These are phyloP conservation scores for Melospiza georgiana DNA, from an alignment of 2,113 vertebrate species.

Conservation along the genomic window DNA sequence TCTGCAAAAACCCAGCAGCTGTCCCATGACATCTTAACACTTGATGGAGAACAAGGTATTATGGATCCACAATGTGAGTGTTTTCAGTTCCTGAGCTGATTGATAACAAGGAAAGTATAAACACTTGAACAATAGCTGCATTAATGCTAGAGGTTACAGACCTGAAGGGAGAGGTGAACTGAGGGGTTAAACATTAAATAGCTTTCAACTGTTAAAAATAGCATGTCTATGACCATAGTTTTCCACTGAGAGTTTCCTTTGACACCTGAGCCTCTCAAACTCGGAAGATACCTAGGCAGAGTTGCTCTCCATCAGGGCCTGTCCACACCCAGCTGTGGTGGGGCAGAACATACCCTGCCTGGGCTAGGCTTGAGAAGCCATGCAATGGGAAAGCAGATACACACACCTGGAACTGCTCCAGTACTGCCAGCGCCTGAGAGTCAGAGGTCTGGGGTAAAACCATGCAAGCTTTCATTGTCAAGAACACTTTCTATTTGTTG, in stretches of 20 bases:
- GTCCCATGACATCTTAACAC: background rate
- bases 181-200: background rate
- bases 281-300: background rate
- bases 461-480: background rate
- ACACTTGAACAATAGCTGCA: background rate
- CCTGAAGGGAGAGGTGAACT: background rate
- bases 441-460: background rate
- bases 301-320: background rate
- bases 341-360: background rate
- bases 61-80: background rate
- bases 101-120: background rate
- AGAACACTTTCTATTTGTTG: background rate
- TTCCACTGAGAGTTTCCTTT: background rate
- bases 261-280: background rate
- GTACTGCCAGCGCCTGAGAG: background rate
- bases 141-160: background rate
- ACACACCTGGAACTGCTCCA: background rate
- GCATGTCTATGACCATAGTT: background rate
- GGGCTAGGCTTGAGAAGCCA: background rate
- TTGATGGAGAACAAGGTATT: background rate
- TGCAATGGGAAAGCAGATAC: fast-evolving
- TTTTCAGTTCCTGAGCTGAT: background rate
- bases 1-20: background rate
- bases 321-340: background rate
- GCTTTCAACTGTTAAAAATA: background rate